phyloP scores from a whole-genome alignment of 2,113 vertebrate species.

The Dinomys branickii region DNA sequence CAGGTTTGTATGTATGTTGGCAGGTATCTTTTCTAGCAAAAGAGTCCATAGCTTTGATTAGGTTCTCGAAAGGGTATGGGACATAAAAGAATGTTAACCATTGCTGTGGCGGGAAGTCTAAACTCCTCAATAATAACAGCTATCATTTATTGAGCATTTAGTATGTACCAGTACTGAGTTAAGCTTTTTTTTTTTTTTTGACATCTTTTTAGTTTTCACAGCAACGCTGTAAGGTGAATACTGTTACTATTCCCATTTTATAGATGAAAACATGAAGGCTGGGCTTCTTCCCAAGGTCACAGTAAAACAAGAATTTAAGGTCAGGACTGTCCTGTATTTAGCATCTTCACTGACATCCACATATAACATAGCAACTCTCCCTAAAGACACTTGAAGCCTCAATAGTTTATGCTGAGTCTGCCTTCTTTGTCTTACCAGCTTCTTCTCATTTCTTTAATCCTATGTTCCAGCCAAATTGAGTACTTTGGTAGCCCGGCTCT shows the following conservation, averaged over 20 bases:
- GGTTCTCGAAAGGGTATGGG: background rate
- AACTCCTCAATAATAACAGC: background rate
- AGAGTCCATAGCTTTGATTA: background rate
- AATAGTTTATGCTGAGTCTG: background rate
- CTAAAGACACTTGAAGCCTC: background rate
- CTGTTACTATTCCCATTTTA: background rate
- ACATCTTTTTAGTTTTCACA: background rate
- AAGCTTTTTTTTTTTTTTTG: background rate
- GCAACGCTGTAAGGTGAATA: background rate
- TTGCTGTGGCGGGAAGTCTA: background rate
- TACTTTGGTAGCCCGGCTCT: background rate
- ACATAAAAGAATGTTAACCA: background rate
- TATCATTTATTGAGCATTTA: background rate
- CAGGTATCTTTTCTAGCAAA: background rate
- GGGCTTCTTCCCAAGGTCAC: background rate
- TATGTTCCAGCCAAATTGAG: background rate
- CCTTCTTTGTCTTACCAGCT: background rate
- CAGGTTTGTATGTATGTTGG: background rate
- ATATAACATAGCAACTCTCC: background rate
- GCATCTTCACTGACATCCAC: background rate
- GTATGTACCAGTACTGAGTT: background rate
- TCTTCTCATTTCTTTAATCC: slow-evolving; percentile 11
- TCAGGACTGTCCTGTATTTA: background rate
- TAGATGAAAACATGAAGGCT: background rate
- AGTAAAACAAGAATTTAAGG: background rate